phyloP scores from a whole-genome alignment of 1,140 invertebrate species.

The Apis dorsata region DNA sequence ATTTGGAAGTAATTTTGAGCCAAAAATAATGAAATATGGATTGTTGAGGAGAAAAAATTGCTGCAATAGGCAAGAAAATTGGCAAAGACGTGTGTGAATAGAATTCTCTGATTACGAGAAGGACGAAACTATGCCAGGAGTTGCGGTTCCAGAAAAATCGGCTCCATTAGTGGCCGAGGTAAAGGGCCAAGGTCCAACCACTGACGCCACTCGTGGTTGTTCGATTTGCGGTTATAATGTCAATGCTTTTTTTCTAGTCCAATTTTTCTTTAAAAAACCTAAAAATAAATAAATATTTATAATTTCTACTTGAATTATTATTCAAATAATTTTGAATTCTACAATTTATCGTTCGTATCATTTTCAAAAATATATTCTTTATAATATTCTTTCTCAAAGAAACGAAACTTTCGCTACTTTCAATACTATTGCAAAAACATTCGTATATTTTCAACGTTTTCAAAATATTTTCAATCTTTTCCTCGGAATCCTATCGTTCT shows the following conservation, averaged over 20 bases:
- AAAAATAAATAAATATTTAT: background rate
- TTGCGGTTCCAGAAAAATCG: conserved; percentile 27
- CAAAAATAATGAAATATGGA: background rate
- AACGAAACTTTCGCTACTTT: background rate
- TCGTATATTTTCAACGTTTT: background rate
- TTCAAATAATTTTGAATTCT: background rate
- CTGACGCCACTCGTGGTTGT: conserved; percentile 6
- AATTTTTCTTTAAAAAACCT: background rate
- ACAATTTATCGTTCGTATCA: no score
- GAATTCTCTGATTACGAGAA: background rate
- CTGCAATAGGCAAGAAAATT: background rate
- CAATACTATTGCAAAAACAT: background rate
- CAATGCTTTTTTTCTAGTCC: background rate
- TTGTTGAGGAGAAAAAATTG: background rate
- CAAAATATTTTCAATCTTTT: no score
- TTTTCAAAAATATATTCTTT: no score
- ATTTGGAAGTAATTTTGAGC: background rate
- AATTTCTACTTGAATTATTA: background rate
- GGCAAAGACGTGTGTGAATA: background rate
- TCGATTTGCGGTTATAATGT: conserved; percentile 33
- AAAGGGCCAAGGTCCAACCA: background rate
- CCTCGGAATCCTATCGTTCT: no score
- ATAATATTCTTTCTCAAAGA: no score
- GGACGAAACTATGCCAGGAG: conserved; percentile 1
- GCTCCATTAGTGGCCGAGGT: conserved; percentile 13